These are phyloP conservation scores for Candidula unifasciata DNA, from an alignment of 2,888 invertebrate species.

Conservation along the genomic window DNA sequence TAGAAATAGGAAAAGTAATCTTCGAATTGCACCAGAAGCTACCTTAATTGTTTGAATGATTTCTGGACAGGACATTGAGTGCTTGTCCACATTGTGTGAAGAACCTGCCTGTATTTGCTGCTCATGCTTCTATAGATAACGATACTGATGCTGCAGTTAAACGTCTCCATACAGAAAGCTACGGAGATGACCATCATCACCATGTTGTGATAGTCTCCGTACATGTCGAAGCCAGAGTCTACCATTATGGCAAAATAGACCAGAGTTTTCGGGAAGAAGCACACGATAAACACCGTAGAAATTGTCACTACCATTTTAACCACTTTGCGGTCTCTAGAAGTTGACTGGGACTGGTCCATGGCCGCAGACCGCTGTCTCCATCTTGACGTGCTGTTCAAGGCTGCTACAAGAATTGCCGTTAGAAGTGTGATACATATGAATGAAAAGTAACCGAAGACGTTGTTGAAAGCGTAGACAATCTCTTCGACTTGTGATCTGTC, in stretches of 20 bases:
- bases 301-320: slow-evolving; percentile 28
- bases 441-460: slow-evolving; percentile 13
- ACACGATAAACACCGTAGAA: slow-evolving; percentile 12
- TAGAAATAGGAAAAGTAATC: too few species aligned
- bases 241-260: slow-evolving; percentile 24
- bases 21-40: too few species aligned
- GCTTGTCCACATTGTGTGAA: neutral
- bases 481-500: slow-evolving; percentile 17
- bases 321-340: neutral
- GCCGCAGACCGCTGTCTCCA: slow-evolving; percentile 2
- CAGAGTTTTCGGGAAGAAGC: slow-evolving; percentile 13
- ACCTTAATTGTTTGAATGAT: too few species aligned
- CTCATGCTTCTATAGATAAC: slow-evolving; percentile 21
- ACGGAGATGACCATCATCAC: slow-evolving; percentile 26
- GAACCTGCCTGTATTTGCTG: slow-evolving; percentile 7
- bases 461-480: neutral
- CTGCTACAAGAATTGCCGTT: neutral
- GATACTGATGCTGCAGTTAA: slow-evolving; percentile 19
- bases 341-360: neutral
- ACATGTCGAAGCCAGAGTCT: neutral
- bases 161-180: slow-evolving; percentile 4
- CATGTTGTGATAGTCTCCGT: slow-evolving; percentile 17
- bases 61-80: neutral
- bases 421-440: slow-evolving; percentile 5
- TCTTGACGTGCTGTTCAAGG: neutral